Conservation (phyloP, 2,113 vertebrate species). For the Embiotoca jacksoni region DNA sequence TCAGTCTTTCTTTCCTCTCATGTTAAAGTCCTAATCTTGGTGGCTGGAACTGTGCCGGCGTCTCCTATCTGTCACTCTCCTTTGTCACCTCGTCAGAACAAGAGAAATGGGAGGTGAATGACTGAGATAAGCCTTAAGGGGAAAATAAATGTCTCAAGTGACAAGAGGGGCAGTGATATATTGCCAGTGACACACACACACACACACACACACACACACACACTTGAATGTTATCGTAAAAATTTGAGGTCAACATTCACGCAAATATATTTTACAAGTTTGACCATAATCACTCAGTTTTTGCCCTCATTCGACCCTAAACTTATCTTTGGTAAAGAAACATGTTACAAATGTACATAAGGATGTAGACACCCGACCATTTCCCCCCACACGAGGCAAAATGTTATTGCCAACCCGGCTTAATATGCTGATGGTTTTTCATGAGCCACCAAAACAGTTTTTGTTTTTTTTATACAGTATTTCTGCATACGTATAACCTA, state of each 20-base stretch:
- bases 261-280: background rate
- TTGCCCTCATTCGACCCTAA: background rate
- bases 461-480: too few relatives aligned
- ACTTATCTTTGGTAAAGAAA: background rate
- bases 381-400: too few relatives aligned
- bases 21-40: constrained; percentile 63
- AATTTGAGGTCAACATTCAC: background rate
- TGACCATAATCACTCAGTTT: background rate
- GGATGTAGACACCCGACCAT: too few relatives aligned
- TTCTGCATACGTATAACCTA: too few relatives aligned
- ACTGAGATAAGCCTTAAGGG: constrained; percentile 50
- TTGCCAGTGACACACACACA: constrained; percentile 43
- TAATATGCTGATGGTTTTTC: too few relatives aligned
- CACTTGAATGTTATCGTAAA: background rate
- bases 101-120: constrained; percentile 51
- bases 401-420: too few relatives aligned
- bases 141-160: constrained; percentile 48
- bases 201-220: constrained; percentile 3
- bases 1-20: constrained; percentile 29
- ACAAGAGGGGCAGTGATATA: constrained; percentile 50
- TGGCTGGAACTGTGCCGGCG: constrained; percentile 67
- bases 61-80: constrained; percentile 58
- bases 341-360: too few relatives aligned
- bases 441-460: too few relatives aligned
- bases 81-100: constrained; percentile 63